Percentiles rank a stretch among this genome's conserved stretches.
Evolutionary conservation across 2,888 invertebrate genomes (phyloP).

Genomic region (Meghimatium bilineatum): DNA sequence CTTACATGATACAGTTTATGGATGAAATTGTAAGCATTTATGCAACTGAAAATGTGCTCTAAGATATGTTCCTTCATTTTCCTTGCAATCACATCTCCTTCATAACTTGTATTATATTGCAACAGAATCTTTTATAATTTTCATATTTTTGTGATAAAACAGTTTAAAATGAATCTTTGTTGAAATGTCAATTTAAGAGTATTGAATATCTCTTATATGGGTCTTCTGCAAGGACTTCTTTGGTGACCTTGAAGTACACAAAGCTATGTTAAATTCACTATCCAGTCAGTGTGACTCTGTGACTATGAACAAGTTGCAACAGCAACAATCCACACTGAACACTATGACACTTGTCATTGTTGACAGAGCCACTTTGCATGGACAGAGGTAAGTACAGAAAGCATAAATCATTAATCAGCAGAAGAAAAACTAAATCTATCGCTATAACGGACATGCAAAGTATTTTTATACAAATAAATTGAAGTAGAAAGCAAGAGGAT

Average conservation of each 20-base stretch:
- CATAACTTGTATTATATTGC: neutral
- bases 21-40: too few relatives aligned
- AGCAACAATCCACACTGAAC: constrained; percentile 63
- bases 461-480: too few relatives aligned
- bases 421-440: neutral
- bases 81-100: too few relatives aligned
- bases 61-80: too few relatives aligned
- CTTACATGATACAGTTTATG: too few relatives aligned
- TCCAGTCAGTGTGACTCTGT: constrained; percentile 67
- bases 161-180: neutral
- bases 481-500: too few relatives aligned
- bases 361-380: constrained; percentile 70
- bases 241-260: constrained; percentile 72
- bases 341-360: constrained; percentile 68
- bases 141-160: neutral
- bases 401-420: neutral
- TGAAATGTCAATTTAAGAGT: neutral
- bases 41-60: too few relatives aligned
- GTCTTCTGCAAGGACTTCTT: constrained; percentile 71
- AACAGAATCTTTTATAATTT: neutral
- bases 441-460: too few relatives aligned
- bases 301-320: constrained; percentile 61
- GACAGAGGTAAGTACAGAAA: constrained; percentile 57
- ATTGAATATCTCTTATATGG: neutral
- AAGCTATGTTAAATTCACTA: constrained; percentile 72